Conservation (phyloP, 1,140 invertebrate genomes). For the Aphelinus certus region DNA sequence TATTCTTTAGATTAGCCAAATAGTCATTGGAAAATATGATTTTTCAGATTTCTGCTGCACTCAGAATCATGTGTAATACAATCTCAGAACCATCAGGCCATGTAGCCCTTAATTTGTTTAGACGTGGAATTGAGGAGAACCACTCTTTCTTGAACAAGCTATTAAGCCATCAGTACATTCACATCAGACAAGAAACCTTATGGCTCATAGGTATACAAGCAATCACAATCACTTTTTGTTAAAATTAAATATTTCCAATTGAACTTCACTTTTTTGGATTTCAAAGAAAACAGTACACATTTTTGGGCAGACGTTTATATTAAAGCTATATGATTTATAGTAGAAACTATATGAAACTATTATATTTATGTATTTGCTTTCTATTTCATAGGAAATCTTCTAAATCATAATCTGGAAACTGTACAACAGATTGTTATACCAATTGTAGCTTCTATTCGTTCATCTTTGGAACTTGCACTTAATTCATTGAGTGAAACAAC, state of each 20-base stretch:
- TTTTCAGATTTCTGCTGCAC: constrained; percentile 51
- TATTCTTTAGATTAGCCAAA: not conserved
- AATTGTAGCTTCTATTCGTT: constrained; percentile 34
- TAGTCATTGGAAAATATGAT: constrained; percentile 20
- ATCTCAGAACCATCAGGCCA: constrained; percentile 46
- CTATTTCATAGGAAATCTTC: constrained; percentile 50
- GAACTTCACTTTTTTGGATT: too few relatives aligned
- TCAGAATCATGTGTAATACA: constrained; percentile 56
- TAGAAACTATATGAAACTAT: not conserved
- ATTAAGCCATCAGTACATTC: constrained; percentile 49
- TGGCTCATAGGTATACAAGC: constrained; percentile 55
- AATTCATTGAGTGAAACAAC: constrained; percentile 16
- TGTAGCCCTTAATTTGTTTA: constrained; percentile 48
- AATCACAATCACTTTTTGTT: not conserved
- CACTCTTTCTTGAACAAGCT: constrained; percentile 48
- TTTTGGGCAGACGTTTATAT: too few relatives aligned
- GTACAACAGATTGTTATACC: constrained; percentile 32
- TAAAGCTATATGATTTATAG: not conserved
- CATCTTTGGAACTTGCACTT: constrained; percentile 41
- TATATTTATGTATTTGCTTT: constrained; percentile 25
- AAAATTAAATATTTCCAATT: not conserved
- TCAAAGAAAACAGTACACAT: too few relatives aligned
- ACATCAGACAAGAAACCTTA: constrained; percentile 57
- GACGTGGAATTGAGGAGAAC: constrained; percentile 46
- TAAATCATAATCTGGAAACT: constrained; percentile 43